Conservation (phyloP, 2,888 invertebrate genomes). For the Eupelmus urozonus region DNA sequence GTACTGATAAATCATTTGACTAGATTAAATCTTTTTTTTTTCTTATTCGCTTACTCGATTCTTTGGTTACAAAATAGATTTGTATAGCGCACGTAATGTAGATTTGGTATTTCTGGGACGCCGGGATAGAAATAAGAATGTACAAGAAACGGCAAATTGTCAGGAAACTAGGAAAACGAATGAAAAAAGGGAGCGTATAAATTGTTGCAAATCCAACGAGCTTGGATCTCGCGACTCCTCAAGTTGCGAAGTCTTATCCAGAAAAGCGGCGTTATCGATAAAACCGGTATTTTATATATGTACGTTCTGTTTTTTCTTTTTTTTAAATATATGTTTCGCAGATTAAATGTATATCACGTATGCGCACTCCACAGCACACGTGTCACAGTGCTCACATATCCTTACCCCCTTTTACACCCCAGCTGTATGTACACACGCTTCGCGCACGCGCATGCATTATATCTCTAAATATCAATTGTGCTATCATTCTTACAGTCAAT, state of each 20-base stretch:
- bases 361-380: background rate
- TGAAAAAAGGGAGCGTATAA: background rate
- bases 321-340: conserved; percentile 19
- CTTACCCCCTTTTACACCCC: too few species aligned
- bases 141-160: too few species aligned
- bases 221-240: too few species aligned
- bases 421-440: conserved; percentile 33
- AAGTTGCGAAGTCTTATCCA: too few species aligned
- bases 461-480: background rate
- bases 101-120: conserved; percentile 44
- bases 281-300: background rate
- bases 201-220: background rate
- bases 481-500: conserved; percentile 13
- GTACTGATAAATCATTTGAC: conserved; percentile 58
- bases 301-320: background rate
- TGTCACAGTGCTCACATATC: background rate
- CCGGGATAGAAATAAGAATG: conserved; percentile 11
- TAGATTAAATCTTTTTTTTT: conserved; percentile 58
- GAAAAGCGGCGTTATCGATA: background rate
- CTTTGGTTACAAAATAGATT: conserved; percentile 59
- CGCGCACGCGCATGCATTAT: conserved; percentile 24
- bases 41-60: conserved; percentile 39
- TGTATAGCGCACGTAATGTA: conserved; percentile 43
- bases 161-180: background rate
- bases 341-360: background rate